A percentile compares a stretch with the other conserved stretches of the same genome.
Conservation (phyloP, 2,888 invertebrate species). For the Lochmaea capreae region DNA sequence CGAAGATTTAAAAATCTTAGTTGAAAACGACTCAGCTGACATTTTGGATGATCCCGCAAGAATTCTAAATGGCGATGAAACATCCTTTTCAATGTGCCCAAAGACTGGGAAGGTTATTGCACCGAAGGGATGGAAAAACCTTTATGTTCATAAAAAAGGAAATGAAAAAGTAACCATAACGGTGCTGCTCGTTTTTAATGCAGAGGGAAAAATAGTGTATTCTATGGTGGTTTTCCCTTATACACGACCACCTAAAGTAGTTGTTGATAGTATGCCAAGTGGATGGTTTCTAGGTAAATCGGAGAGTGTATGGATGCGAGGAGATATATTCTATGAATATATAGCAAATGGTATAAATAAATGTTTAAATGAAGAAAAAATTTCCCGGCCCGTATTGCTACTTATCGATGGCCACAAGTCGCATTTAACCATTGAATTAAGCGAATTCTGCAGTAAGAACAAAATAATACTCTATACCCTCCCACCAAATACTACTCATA, state of each 20-base stretch:
- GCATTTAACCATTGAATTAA: conserved; percentile 33
- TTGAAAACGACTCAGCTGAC: conserved; percentile 36
- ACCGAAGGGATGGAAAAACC: conserved; percentile 47
- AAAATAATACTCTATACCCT: conserved; percentile 30
- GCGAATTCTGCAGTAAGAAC: conserved; percentile 33
- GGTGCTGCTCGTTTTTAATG: conserved; percentile 52
- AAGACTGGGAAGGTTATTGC: conserved; percentile 47
- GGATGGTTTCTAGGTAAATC: conserved; percentile 48
- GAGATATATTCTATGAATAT: conserved; percentile 28
- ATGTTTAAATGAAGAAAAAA: no score
- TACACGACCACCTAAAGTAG: conserved; percentile 41
- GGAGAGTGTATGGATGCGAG: conserved; percentile 52
- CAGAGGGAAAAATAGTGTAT: conserved; percentile 44
- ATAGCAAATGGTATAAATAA: conserved; percentile 28
- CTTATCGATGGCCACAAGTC: conserved; percentile 41
- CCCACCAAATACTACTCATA: not conserved
- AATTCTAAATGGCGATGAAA: conserved; percentile 50
- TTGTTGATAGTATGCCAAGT: conserved; percentile 39
- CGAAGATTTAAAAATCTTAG: conserved; percentile 44
- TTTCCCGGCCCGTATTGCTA: conserved; percentile 16
- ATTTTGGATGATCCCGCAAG: conserved; percentile 37
- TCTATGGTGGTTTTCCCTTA: conserved; percentile 38
- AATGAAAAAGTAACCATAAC: conserved; percentile 50
- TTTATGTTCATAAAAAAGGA: conserved; percentile 48
- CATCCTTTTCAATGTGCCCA: conserved; percentile 45